These are phyloP conservation scores for Sarcophaga caerulescens DNA, from an alignment of 2,888 invertebrate species.

Conservation along the genomic window DNA sequence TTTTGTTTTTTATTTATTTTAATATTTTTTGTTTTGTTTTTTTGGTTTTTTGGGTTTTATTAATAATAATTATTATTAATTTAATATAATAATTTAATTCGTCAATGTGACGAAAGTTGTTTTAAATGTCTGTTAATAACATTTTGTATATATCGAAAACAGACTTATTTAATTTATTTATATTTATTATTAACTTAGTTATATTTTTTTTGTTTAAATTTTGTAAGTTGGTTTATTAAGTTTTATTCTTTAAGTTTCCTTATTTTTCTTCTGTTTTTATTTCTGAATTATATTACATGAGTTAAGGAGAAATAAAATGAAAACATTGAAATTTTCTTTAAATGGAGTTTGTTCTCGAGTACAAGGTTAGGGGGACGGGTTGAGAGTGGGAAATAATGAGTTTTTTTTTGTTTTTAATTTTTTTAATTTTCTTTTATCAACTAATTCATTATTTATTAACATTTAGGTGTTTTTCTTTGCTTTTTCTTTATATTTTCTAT, in stretches of 20 bases:
- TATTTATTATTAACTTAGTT: conserved; percentile 18
- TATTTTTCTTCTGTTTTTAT: neutral
- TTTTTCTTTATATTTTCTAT: conserved; percentile 54
- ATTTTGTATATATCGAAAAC: conserved; percentile 78
- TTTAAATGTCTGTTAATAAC: conserved; percentile 80
- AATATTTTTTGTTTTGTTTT: conserved; percentile 15
- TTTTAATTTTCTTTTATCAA: conserved; percentile 19
- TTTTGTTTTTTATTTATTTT: conserved; percentile 51
- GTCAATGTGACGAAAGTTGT: conserved; percentile 82
- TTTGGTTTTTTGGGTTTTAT: too few species aligned
- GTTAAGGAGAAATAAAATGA: neutral
- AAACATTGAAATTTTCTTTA: neutral
- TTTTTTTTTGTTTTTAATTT: too few species aligned
- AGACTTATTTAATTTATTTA: conserved; percentile 75
- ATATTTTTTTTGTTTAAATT: conserved; percentile 7
- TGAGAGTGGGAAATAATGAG: conserved; percentile 21
- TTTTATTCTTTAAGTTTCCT: neutral
- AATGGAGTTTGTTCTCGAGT: too few species aligned
- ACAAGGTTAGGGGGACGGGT: conserved; percentile 17
- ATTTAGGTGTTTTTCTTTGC: conserved; percentile 60
- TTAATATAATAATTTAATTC: conserved; percentile 77
- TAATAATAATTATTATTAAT: conserved; percentile 59
- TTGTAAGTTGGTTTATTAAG: conserved; percentile 56
- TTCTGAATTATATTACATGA: conserved; percentile 45
- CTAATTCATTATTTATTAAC: conserved; percentile 52